Conservation (phyloP, 2,113 vertebrate species). For the Symphodus melops region DNA sequence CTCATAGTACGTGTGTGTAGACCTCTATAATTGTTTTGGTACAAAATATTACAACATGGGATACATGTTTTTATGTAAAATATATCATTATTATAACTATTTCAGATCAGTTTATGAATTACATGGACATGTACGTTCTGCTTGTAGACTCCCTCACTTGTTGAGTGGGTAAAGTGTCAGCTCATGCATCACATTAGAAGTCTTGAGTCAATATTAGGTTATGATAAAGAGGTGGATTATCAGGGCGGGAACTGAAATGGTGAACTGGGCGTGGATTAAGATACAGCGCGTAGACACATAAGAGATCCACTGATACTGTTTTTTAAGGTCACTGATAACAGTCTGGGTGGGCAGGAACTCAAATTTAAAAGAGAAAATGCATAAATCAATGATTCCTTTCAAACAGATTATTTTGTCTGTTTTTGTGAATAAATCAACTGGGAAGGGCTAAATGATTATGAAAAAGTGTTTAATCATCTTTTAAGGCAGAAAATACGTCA, state of each 20-base stretch:
- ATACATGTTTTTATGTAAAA: too few species aligned
- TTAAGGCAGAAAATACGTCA: too few species aligned
- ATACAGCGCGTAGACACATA: slow-evolving; percentile 43
- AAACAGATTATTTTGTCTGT: not conserved
- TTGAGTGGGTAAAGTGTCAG: not conserved
- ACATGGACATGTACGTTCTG: not conserved
- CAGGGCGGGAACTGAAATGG: slow-evolving; percentile 38
- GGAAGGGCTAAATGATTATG: too few species aligned
- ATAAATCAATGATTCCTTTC: too few species aligned
- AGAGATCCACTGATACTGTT: slow-evolving; percentile 50
- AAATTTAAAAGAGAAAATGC: not conserved
- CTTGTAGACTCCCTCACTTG: not conserved
- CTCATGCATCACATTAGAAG: not conserved
- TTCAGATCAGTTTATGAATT: too few species aligned
- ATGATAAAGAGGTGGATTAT: slow-evolving; percentile 36
- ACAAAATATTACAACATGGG: too few species aligned
- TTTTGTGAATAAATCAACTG: too few species aligned
- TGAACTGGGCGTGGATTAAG: slow-evolving; percentile 44
- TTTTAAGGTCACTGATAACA: not conserved
- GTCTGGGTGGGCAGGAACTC: not conserved
- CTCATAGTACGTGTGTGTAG: too few species aligned
- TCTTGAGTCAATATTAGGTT: slow-evolving; percentile 42
- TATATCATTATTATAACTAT: too few species aligned
- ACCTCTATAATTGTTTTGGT: too few species aligned
- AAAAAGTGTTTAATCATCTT: too few species aligned